These are phyloP conservation scores for Meghimatium bilineatum DNA, from an alignment of 2,888 invertebrate genomes.

Conservation along the genomic window DNA sequence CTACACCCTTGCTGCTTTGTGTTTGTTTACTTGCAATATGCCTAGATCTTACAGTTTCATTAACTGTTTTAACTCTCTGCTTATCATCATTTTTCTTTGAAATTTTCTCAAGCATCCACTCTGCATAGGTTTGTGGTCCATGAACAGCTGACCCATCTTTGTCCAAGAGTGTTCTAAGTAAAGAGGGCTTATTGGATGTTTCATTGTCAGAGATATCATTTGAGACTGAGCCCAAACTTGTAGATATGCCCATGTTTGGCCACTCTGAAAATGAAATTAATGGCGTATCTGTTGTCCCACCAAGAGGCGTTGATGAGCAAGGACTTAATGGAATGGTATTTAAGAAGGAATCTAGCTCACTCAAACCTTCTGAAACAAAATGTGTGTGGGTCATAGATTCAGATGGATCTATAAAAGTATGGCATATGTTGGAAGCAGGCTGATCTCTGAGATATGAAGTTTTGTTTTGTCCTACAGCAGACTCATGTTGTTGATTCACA, in stretches of 20 bases:
- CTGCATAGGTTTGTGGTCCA: constrained; percentile 26
- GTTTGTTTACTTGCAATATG: background rate
- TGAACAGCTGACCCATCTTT: constrained; percentile 43
- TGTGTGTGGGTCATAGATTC: background rate
- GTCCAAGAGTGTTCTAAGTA: constrained; percentile 51
- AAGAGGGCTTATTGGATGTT: constrained; percentile 38
- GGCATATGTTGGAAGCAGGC: background rate
- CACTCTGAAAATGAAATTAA: constrained; percentile 10
- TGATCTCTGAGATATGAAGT: background rate
- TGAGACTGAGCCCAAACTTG: background rate
- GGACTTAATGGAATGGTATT: constrained; percentile 23
- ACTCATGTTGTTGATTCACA: background rate
- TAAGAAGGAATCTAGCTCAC: constrained; percentile 32
- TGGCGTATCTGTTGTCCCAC: background rate
- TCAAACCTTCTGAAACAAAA: constrained; percentile 1
- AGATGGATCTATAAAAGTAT: constrained; percentile 15
- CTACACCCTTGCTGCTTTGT: background rate
- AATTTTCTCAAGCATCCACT: constrained; percentile 29
- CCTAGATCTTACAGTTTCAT: background rate
- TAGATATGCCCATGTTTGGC: background rate
- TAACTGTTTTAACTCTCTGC: background rate
- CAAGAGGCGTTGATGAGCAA: background rate
- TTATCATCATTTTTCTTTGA: constrained; percentile 15
- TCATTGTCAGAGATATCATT: constrained; percentile 27
- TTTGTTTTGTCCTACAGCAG: background rate